Conservation (phyloP, 2,888 invertebrate genomes). For the Agriopis leucophaearia region DNA sequence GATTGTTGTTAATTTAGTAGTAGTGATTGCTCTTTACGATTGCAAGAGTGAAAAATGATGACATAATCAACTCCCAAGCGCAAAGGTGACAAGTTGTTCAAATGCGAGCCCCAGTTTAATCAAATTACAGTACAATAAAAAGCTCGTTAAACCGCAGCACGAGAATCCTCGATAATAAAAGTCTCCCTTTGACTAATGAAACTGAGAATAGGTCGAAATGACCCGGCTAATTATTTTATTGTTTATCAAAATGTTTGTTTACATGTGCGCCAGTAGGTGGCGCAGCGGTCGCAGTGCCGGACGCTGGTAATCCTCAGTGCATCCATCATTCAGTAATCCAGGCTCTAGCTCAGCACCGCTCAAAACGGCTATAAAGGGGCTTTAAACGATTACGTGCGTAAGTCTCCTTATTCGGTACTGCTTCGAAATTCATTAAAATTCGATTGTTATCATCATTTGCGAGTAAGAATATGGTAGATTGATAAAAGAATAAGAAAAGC, state of each 20-base stretch:
- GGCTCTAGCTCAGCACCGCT: constrained; percentile 68
- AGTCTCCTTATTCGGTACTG: constrained; percentile 62
- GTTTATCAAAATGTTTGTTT: constrained; percentile 41
- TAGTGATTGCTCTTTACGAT: too few relatives aligned
- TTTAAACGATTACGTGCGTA: constrained; percentile 72
- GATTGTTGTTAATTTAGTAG: too few relatives aligned
- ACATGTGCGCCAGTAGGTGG: constrained; percentile 34
- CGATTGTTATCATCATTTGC: constrained; percentile 7
- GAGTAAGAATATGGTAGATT: background rate
- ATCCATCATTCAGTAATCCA: constrained; percentile 74
- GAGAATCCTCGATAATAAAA: constrained; percentile 36
- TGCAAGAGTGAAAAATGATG: background rate
- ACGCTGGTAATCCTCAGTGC: constrained; percentile 71
- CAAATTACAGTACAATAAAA: constrained; percentile 34
- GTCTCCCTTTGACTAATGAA: constrained; percentile 35
- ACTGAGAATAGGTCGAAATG: constrained; percentile 32
- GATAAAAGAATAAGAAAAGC: too few relatives aligned
- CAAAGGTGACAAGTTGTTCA: constrained; percentile 31
- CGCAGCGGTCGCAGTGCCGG: constrained; percentile 41
- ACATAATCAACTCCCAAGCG: background rate
- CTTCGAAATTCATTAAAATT: constrained; percentile 59
- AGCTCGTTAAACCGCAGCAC: constrained; percentile 35
- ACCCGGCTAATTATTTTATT: constrained; percentile 44
- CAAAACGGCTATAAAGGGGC: constrained; percentile 71
- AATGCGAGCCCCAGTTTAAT: constrained; percentile 25